Evolutionary conservation across 2,888 invertebrate species (phyloP).

Genomic region (Argyresthia goedartella): DNA sequence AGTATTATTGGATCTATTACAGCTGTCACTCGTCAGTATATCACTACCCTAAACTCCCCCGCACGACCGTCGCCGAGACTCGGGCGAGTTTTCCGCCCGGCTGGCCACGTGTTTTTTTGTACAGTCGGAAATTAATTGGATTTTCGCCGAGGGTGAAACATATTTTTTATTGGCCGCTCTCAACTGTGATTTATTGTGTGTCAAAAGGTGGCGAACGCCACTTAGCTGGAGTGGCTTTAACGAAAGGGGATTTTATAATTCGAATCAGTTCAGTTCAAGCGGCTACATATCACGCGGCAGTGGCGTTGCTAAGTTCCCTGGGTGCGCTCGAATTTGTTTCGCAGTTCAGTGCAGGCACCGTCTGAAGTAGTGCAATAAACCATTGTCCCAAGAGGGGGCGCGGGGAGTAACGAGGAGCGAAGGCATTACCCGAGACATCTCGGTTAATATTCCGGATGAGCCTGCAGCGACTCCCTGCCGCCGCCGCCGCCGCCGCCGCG

Average conservation of each 20-base stretch:
- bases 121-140: conserved; percentile 69
- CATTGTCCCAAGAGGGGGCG: conserved; percentile 6
- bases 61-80: conserved; percentile 24
- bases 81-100: conserved; percentile 51
- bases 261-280: conserved; percentile 24
- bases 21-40: background rate
- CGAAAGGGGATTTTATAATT: conserved; percentile 41
- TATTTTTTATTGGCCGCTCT: conserved; percentile 69
- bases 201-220: conserved; percentile 69
- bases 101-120: conserved; percentile 60
- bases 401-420: background rate
- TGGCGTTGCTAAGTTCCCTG: background rate
- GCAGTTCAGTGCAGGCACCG: conserved; percentile 9
- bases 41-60: conserved; percentile 13
- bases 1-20: background rate
- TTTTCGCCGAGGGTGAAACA: conserved; percentile 69
- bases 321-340: background rate
- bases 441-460: conserved; percentile 7
- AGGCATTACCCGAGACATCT: conserved; percentile 8
- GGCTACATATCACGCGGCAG: background rate
- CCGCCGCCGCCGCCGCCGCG: background rate
- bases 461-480: background rate
- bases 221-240: conserved; percentile 59
- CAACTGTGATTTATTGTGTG: conserved; percentile 68
- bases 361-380: conserved; percentile 11